Evolutionary conservation across 2,888 invertebrate species (phyloP).

Genomic region (Dicycla oo): DNA sequence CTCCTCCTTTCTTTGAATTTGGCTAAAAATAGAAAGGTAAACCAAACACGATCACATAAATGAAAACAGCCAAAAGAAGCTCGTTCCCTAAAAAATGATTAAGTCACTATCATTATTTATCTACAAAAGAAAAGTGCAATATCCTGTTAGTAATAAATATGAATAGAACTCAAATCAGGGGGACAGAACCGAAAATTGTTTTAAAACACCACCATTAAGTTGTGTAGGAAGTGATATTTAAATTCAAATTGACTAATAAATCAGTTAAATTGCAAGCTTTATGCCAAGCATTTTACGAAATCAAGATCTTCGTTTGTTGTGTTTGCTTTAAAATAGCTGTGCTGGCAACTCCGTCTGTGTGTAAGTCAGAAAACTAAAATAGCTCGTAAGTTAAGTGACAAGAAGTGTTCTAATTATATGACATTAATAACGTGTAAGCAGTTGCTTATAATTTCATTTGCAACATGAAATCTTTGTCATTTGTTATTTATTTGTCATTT

Average conservation of each 20-base stretch:
- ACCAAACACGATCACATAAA: background rate
- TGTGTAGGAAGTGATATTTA: conserved; percentile 68
- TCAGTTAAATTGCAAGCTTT: conserved; percentile 42
- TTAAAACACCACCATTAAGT: conserved; percentile 63
- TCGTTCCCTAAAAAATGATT: background rate
- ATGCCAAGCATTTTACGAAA: background rate
- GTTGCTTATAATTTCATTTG: conserved; percentile 4
- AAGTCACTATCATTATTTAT: background rate
- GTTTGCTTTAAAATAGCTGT: conserved; percentile 1
- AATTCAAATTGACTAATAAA: conserved; percentile 74
- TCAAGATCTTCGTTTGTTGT: background rate
- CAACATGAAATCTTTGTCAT: background rate
- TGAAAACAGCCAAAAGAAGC: background rate
- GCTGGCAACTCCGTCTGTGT: background rate
- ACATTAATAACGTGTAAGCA: no score
- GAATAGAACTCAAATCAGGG: conserved; percentile 10
- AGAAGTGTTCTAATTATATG: background rate
- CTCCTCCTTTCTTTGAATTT: no score
- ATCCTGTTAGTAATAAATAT: conserved; percentile 17
- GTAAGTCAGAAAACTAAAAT: background rate
- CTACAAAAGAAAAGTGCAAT: conserved; percentile 2
- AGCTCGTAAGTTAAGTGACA: conserved; percentile 1
- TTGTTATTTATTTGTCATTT: background rate
- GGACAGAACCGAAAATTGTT: conserved; percentile 15
- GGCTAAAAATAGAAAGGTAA: background rate